Evolutionary conservation across 2,797 vertebrate genomes (phyloP).

Genomic region (Acanthiza pusilla): DNA sequence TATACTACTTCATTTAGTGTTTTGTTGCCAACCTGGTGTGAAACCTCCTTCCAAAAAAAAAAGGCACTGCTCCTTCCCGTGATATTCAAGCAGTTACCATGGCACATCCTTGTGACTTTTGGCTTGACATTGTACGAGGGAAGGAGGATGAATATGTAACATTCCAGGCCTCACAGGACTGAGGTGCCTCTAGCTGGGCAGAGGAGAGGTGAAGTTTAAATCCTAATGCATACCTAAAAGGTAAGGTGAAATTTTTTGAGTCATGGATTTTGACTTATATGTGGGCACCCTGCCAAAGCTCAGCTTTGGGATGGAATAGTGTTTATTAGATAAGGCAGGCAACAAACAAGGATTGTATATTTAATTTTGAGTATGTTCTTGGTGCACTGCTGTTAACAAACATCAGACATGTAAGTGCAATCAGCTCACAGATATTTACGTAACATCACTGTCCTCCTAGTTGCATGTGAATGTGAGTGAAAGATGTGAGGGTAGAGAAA

Average conservation of each 20-base stretch:
- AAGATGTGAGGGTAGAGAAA: not conserved
- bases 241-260: not conserved
- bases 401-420: not conserved
- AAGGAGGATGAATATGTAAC: not conserved
- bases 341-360: not conserved
- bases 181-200: not conserved
- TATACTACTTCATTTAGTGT: not conserved
- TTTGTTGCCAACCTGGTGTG: not conserved
- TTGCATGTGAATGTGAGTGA: not conserved
- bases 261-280: not conserved
- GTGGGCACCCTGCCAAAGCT: not conserved
- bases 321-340: not conserved
- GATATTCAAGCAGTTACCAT: accelerated
- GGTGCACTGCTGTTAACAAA: not conserved
- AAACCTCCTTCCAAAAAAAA: not conserved
- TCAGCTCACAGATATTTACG: not conserved
- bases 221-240: not conserved
- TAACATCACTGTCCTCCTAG: not conserved
- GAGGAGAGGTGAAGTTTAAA: not conserved
- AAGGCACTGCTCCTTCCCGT: accelerated
- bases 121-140: not conserved
- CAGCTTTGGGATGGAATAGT: not conserved
- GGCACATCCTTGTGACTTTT: not conserved
- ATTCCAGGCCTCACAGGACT: not conserved
- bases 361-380: not conserved